phyloP scores from a whole-genome alignment of 2,113 vertebrate species.

The Notiomystis cincta region DNA sequence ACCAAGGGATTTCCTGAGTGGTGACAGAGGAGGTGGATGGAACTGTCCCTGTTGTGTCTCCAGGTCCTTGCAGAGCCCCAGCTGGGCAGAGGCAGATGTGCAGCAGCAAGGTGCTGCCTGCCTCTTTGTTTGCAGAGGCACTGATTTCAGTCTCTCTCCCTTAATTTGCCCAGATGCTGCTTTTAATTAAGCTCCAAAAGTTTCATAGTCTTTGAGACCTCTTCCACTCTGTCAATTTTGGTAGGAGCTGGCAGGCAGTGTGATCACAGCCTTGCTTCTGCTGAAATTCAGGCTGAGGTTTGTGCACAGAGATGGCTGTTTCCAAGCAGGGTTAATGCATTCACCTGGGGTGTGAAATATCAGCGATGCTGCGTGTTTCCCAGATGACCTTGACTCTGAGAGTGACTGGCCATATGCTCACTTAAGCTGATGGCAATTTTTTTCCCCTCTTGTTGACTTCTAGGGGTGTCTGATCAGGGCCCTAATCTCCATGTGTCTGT shows the following conservation, averaged over 20 bases:
- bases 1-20: neutral
- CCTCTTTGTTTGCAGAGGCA: neutral
- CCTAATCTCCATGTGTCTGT: neutral
- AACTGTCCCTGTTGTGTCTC: neutral
- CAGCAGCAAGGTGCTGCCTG: slow-evolving; percentile 34
- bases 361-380: neutral
- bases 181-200: slow-evolving; percentile 51
- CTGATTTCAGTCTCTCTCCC: neutral
- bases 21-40: neutral
- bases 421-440: neutral
- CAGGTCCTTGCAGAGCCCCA: neutral
- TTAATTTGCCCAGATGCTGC: slow-evolving; percentile 52
- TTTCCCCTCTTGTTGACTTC: neutral
- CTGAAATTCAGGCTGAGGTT: neutral
- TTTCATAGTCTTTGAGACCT: slow-evolving; percentile 20
- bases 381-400: slow-evolving; percentile 14
- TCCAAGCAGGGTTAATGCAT: slow-evolving; percentile 5
- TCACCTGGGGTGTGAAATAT: slow-evolving; percentile 43
- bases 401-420: slow-evolving; percentile 34
- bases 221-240: neutral
- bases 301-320: neutral
- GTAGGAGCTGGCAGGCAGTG: neutral
- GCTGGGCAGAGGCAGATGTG: neutral
- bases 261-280: neutral
- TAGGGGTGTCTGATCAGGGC: neutral